Evolutionary conservation across 2,113 vertebrate species (phyloP).

Genomic region (Gymnobelideus leadbeateri): DNA sequence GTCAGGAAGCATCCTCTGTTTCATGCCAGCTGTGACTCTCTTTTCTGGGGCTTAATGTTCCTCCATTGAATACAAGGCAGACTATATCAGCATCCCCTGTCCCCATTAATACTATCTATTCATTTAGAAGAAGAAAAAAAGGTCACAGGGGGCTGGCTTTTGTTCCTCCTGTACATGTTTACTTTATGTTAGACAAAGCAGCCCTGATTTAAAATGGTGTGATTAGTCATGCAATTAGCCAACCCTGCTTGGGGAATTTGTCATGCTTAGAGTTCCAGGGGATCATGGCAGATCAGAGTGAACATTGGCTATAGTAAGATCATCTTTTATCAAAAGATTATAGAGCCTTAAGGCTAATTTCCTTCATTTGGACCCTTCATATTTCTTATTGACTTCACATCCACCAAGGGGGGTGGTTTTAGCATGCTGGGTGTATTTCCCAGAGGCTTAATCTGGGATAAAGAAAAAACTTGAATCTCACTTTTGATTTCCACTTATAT

Average conservation of each 20-base stretch:
- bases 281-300: background rate
- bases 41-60: background rate
- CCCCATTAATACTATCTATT: background rate
- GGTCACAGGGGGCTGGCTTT: background rate
- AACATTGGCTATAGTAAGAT: background rate
- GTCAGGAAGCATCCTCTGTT: background rate
- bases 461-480: background rate
- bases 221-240: background rate
- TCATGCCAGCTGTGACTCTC: background rate
- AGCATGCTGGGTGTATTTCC: background rate
- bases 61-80: background rate
- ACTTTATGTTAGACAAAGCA: slow-evolving; percentile 14
- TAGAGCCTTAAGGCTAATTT: background rate
- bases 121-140: slow-evolving; percentile 36
- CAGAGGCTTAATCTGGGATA: background rate
- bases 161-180: background rate
- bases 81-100: background rate
- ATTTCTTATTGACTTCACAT: background rate
- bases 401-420: background rate
- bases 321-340: background rate
- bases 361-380: background rate
- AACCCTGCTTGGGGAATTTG: background rate
- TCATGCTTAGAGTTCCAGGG: background rate
- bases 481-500: background rate
- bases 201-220: background rate